phyloP scores from a whole-genome alignment of 2,113 vertebrate genomes.

The Hystrix brachyura region DNA sequence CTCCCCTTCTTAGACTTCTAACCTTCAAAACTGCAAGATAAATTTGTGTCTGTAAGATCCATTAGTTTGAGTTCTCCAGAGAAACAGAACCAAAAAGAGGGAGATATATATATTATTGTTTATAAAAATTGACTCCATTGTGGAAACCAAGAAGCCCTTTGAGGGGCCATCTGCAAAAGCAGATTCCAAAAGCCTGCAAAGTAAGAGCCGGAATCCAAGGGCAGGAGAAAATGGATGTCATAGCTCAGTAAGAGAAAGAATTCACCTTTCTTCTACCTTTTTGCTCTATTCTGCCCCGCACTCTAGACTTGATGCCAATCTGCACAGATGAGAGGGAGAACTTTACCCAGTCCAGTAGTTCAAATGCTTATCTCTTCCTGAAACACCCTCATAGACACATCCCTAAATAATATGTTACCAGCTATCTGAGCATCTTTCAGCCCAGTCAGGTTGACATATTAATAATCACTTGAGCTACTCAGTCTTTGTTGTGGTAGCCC shows the following conservation, averaged over 20 bases:
- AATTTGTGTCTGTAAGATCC: background rate
- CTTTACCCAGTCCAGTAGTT: no score
- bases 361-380: background rate
- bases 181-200: background rate
- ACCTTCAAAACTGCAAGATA: background rate
- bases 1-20: background rate
- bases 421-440: background rate
- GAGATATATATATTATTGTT: background rate
- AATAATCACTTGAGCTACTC: background rate
- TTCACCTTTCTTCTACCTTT: background rate
- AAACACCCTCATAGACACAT: background rate
- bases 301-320: background rate
- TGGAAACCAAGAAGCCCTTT: background rate
- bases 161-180: background rate
- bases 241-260: background rate
- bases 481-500: background rate
- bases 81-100: background rate
- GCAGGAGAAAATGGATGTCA: background rate
- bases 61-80: background rate
- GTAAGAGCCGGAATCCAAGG: background rate
- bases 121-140: background rate
- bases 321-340: background rate
- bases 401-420: background rate
- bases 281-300: background rate
- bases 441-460: background rate